phyloP scores from a whole-genome alignment of 2,888 invertebrate species.

The Cryptocephalus moraei region DNA sequence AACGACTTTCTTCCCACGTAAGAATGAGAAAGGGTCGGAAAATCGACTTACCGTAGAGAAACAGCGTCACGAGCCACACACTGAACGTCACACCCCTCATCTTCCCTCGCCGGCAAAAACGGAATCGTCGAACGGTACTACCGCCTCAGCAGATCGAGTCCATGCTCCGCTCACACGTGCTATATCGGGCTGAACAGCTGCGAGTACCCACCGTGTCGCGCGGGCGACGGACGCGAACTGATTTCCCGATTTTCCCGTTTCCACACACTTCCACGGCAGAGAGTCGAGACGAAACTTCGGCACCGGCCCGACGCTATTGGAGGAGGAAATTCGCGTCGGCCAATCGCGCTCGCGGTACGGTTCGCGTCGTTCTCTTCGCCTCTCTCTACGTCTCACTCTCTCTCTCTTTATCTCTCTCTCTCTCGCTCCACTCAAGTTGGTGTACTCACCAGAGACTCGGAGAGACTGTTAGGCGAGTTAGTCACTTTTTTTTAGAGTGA shows the following conservation, averaged over 20 bases:
- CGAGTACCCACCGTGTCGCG: neutral
- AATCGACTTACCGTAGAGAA: slow-evolving; percentile 17
- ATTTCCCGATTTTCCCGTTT: neutral
- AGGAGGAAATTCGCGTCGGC: neutral
- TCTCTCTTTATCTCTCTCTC: slow-evolving; percentile 20
- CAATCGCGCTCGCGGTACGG: neutral
- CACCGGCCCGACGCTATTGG: neutral
- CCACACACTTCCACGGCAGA: too few relatives aligned
- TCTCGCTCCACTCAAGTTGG: neutral
- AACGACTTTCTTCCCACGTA: too few relatives aligned
- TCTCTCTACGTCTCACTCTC: slow-evolving; percentile 14
- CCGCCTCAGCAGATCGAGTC: too few relatives aligned
- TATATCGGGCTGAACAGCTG: too few relatives aligned
- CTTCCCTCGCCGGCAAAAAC: neutral
- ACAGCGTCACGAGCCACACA: slow-evolving; percentile 15
- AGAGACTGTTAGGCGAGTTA: too few relatives aligned
- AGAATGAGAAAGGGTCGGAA: too few relatives aligned
- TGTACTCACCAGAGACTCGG: too few relatives aligned
- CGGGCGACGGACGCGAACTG: neutral
- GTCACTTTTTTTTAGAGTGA: too few relatives aligned
- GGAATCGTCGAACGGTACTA: neutral
- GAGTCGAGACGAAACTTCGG: neutral
- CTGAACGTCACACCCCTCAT: slow-evolving; percentile 14
- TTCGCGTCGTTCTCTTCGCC: slow-evolving; percentile 3
- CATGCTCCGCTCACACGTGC: too few relatives aligned